Conservation (phyloP, 2,113 vertebrate species). For the Oryzias woworae region DNA sequence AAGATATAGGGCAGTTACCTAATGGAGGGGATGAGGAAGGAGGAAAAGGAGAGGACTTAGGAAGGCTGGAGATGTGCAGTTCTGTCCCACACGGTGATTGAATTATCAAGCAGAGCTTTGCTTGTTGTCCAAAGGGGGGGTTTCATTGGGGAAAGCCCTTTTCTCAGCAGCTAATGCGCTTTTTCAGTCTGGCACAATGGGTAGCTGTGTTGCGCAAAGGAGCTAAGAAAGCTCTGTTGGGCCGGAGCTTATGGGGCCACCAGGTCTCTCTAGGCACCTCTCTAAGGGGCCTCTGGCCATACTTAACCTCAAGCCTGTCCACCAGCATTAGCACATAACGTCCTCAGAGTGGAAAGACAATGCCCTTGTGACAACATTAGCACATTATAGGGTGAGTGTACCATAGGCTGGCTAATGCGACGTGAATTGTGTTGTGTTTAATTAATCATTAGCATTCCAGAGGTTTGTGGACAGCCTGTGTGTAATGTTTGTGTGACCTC, state of each 20-base stretch:
- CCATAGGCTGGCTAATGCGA: constrained; percentile 2
- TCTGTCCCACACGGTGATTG: constrained; percentile 61
- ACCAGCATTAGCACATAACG: constrained; percentile 57
- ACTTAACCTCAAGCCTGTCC: constrained; percentile 68
- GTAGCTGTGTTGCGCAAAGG: constrained; percentile 65
- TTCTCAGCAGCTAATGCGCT: constrained; percentile 69
- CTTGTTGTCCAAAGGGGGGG: constrained; percentile 63
- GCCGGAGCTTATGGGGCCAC: constrained; percentile 69
- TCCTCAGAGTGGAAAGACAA: constrained; percentile 46
- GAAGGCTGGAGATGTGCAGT: constrained; percentile 25
- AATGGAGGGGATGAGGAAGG: constrained; percentile 56
- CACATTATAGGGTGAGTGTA: constrained; percentile 27
- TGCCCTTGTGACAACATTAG: constrained; percentile 40
- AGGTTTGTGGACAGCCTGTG: constrained; percentile 2
- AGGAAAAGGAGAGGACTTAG: constrained; percentile 25
- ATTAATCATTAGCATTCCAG: constrained; percentile 44
- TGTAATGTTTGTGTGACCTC: not conserved
- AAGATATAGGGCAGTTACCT: constrained; percentile 69
- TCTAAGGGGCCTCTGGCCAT: constrained; percentile 63
- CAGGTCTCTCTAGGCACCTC: constrained; percentile 65
- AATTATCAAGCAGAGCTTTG: constrained; percentile 75
- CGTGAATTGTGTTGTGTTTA: constrained; percentile 34
- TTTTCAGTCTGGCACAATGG: constrained; percentile 70
- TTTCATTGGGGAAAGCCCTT: constrained; percentile 62
- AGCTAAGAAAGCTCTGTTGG: constrained; percentile 60